Evolutionary conservation across 53 echinoderm and acorn worm genomes (phyloP), one percentile per base, ranked within the genome.

Genomic region (Patiria pectinifera): DNA sequence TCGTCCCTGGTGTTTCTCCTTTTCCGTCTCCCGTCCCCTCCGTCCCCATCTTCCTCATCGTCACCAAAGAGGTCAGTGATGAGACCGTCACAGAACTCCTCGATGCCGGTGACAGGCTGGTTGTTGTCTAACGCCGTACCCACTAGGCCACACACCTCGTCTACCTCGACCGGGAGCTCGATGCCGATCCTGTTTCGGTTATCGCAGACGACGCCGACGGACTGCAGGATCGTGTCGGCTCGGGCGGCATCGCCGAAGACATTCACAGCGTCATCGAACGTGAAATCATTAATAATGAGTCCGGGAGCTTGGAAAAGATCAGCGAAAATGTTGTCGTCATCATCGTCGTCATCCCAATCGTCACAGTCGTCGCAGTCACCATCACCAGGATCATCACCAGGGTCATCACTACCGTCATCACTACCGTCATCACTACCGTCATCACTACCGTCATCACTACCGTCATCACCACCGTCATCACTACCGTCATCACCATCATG

Each of bases 191-290:
- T 15, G 16, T 66, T 45, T 2, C 63, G 2, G 85, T 85, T 85
- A 13, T 85, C 85, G 85, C 85, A 85, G 5, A 85, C 25, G 70
- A 85, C 60, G 25, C 69, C 85, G 35, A 60, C 85, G 2, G 85
- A 85, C 16, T 66, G 66, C 16, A 62, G 85, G 5, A 85, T 69
- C 3, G 85, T 85, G 45, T 69, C 85, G 69, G 85, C 63, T 26
- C 23, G 25, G 70, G 44, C 85, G 21, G 60, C 85, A 16, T 69
- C 69, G 63, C 53, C 45, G 18, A 69, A 48, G 18, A 69, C 5
- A 35, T 62, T 26, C 3, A 85, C 85, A 18, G 69, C 70, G 19
- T 85, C 85, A 12, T 85, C 85, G 45, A 85, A 85, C 18, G 85
- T 66, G 46, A 85, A 16, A 0, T 25, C 85, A 43, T 85, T 60